Percentiles rank a stretch among this genome's conserved stretches.
Evolutionary conservation across 1,140 invertebrate genomes (phyloP).

Genomic region (Zaprionus lachaisei): DNA sequence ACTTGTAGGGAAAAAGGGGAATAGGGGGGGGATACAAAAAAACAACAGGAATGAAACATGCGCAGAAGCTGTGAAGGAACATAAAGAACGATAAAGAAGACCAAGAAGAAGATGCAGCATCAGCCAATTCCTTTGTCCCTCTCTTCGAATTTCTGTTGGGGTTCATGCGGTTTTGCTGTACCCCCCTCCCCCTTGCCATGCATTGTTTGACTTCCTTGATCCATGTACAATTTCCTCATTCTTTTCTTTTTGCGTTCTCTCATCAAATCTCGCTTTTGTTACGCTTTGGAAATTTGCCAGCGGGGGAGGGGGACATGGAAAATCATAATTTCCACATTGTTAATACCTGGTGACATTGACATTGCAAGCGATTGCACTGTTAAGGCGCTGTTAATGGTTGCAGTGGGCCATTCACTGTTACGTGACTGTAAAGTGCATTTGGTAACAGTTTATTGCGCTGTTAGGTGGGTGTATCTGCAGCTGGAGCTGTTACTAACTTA

Average conservation of each 20-base stretch:
- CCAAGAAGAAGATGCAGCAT: background rate
- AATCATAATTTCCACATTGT: background rate
- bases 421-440: background rate
- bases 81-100: background rate
- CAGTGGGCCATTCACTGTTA: background rate
- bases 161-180: background rate
- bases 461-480: background rate
- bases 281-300: background rate
- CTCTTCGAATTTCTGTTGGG: slow-evolving; percentile 22
- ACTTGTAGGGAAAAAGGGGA: background rate
- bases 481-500: background rate
- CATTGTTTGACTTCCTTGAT: slow-evolving; percentile 23
- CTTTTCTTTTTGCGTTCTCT: slow-evolving; percentile 12
- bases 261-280: slow-evolving; percentile 1
- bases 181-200: background rate
- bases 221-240: slow-evolving; percentile 28
- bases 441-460: background rate
- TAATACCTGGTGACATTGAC: background rate
- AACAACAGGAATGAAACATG: slow-evolving; percentile 39
- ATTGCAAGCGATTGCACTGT: background rate
- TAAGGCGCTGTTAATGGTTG: background rate
- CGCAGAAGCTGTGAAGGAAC: slow-evolving; percentile 48
- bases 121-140: background rate
- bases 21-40: slow-evolving; percentile 15
- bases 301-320: background rate